Conservation (phyloP, 2,113 vertebrate genomes). For the Passer montanus region DNA sequence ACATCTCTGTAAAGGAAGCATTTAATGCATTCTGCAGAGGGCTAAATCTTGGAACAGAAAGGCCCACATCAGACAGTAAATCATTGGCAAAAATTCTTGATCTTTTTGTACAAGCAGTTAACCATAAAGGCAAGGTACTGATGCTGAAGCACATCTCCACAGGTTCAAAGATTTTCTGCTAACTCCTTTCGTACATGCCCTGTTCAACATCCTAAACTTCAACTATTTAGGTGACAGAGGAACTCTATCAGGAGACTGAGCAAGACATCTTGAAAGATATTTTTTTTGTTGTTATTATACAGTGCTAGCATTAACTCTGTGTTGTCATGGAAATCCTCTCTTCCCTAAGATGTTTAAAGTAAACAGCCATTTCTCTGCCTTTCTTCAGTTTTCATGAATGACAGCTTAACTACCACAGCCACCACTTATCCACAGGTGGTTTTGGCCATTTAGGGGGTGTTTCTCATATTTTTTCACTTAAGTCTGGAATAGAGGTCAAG, state of each 20-base stretch:
- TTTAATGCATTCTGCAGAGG: background rate
- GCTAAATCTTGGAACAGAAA: background rate
- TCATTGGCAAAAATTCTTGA: background rate
- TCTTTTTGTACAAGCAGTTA: background rate
- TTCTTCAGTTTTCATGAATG: slow-evolving; percentile 55
- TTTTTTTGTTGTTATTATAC: background rate
- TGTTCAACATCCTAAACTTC: background rate
- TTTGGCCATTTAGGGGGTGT: background rate
- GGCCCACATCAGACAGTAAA: background rate
- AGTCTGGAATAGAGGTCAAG: slow-evolving; percentile 20
- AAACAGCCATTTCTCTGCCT: slow-evolving; percentile 55
- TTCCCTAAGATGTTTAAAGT: slow-evolving; percentile 14
- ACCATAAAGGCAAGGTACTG: background rate
- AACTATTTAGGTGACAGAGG: background rate
- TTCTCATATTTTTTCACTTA: slow-evolving; percentile 40
- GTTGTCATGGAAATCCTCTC: slow-evolving; percentile 52
- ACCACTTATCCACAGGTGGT: slow-evolving; percentile 9
- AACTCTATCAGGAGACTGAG: background rate
- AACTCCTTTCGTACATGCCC: background rate
- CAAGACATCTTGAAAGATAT: background rate
- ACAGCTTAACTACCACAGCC: slow-evolving; percentile 41
- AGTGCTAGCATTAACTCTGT: background rate
- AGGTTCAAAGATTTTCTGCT: background rate
- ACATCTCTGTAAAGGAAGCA: background rate
- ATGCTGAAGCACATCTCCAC: background rate